Base-by-base conservation (phyloP, 2,113 vertebrate species). In the Alethe diademata region DNA sequence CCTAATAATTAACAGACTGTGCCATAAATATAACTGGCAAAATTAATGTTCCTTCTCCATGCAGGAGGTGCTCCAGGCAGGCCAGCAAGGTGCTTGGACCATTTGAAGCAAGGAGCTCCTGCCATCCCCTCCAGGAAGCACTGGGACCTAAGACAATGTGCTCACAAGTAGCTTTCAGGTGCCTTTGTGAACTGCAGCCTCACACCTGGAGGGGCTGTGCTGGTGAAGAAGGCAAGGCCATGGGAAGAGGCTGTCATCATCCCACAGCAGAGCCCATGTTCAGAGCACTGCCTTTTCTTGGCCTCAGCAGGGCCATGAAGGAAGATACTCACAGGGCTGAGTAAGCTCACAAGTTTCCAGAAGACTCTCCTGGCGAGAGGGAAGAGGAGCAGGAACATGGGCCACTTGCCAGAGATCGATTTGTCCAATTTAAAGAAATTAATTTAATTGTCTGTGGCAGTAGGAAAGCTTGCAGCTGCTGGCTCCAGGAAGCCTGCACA, bases 371-470 rank as follows among this genome's bases (percentile, higher is more conserved):
- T 51, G 70, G 51, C 0, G 0, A 61, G 53, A 75, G 22, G 4
- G 47, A 88, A 86, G 81, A 82, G 35, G 57, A 69, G 45, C 86
- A 81, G 64, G 42, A 74, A 72, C 56, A 48, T 0, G 6, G 56
- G 67, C 81, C 15, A 9, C 25, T 73, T 70, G 86, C 89, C 92
- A 95, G 88, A 92, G 73, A 87, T 87, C 0, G 7, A 61, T 86
- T 53, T 75, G 72, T 84, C 75, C 83, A 74, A 78, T 90, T 91
- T 67, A 79, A 90, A 92, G 40, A 78, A 92, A 94, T 94, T 66
- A 73, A 91, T 92, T 87, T 94, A 81, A 92, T 87, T 79, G 36
- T 89, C 90, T 69, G 78, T 69, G 75, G 87, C 76, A 92, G 90
- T 8, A 86, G 50, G 62, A 96, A 83, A 64, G 65, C 82, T 80